phyloP scores from a whole-genome alignment of 35 echinoderm and acorn worm species.

The Antedon bifida region DNA sequence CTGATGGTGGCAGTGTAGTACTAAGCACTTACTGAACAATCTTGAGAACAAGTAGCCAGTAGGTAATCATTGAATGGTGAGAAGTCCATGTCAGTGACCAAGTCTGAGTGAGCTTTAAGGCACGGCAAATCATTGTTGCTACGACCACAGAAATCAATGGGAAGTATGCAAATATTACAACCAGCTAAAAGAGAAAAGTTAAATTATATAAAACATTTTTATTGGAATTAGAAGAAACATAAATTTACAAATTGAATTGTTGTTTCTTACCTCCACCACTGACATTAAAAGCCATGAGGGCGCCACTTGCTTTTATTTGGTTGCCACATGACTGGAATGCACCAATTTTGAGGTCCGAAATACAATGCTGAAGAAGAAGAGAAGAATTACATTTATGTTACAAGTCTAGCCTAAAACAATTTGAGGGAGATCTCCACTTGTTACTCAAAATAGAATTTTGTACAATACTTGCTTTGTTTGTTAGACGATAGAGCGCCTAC shows the following conservation, averaged over 20 bases:
- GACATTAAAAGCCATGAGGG: constrained; percentile 60
- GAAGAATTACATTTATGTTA: not conserved
- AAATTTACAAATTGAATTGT: too few relatives aligned
- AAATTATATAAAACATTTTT: constrained; percentile 2
- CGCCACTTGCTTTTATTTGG: constrained; percentile 88
- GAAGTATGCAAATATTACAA: constrained; percentile 42
- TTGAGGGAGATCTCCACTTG: not conserved
- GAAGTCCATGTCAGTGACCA: constrained; percentile 93
- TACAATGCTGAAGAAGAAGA: constrained; percentile 22
- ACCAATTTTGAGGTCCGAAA: constrained; percentile 43
- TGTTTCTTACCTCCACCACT: constrained; percentile 47
- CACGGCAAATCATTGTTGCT: constrained; percentile 32
- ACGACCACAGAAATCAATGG: constrained; percentile 41
- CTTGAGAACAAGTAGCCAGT: constrained; percentile 67
- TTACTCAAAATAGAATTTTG: too few relatives aligned
- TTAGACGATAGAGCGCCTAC: too few relatives aligned
- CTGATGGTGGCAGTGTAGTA: too few relatives aligned
- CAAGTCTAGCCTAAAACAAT: not conserved
- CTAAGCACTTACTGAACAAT: constrained; percentile 66
- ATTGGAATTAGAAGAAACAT: not conserved
- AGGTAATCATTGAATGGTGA: constrained; percentile 79
- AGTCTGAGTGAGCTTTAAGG: constrained; percentile 55
- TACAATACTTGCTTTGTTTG: too few relatives aligned
- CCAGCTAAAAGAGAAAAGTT: constrained; percentile 38
- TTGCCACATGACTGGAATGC: constrained; percentile 64